A percentile compares a stretch with the other conserved stretches of the same genome.
Evolutionary conservation across 2,113 vertebrate genomes (phyloP).

Genomic region (Cricetomys ansorgei): DNA sequence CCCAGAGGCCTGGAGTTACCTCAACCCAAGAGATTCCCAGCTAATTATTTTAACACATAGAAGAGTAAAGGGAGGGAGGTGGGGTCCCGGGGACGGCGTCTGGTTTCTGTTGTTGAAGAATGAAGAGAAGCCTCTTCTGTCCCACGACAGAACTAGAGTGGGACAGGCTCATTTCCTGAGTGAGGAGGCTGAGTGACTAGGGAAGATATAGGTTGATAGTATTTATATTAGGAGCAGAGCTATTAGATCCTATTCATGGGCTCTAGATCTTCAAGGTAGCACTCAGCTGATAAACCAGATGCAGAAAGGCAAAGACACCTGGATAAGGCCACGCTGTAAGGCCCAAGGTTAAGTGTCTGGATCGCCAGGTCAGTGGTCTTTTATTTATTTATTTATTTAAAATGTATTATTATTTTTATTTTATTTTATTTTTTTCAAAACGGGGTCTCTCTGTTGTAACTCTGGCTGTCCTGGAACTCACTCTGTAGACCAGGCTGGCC

Average conservation of each 20-base stretch:
- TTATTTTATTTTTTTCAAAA: too few relatives aligned
- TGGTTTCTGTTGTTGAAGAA: not conserved
- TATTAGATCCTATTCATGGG: not conserved
- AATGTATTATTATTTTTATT: too few relatives aligned
- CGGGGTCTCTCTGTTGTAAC: too few relatives aligned
- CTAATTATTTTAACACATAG: not conserved
- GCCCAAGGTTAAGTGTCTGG: too few relatives aligned
- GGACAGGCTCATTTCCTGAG: not conserved
- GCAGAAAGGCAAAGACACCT: not conserved
- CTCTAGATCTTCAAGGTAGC: not conserved
- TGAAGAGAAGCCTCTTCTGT: not conserved
- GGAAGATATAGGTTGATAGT: not conserved
- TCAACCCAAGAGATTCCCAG: not conserved
- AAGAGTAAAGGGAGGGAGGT: not conserved
- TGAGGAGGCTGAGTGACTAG: not conserved
- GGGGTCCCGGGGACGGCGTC: not conserved
- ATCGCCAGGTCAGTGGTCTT: too few relatives aligned
- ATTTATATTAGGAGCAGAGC: not conserved
- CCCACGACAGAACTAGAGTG: not conserved
- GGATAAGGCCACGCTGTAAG: not conserved
- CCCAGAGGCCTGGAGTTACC: not conserved
- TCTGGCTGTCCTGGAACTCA: too few relatives aligned
- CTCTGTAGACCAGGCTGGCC: too few relatives aligned
- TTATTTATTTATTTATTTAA: too few relatives aligned
- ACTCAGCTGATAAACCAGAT: not conserved